Percentiles rank a stretch among this genome's conserved stretches.
phyloP scores from a whole-genome alignment of 2,113 vertebrate species.

The Gracilinanus agilis region DNA sequence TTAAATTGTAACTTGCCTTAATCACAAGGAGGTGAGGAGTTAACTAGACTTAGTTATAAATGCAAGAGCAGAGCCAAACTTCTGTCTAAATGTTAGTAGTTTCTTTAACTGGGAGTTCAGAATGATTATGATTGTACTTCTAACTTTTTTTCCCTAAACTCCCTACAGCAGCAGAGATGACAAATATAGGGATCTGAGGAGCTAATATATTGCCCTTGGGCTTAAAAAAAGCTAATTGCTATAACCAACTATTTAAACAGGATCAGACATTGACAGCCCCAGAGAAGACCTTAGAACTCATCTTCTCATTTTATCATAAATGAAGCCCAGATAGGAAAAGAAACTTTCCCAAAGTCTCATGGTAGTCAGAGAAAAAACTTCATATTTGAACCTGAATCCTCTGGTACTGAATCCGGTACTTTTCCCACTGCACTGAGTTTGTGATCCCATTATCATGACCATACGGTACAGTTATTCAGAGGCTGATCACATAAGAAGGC shows the following conservation, averaged over 20 bases:
- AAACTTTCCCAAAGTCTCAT: not conserved
- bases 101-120: not conserved
- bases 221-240: not conserved
- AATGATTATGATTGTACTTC: not conserved
- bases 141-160: not conserved
- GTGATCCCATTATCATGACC: not conserved
- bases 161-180: not conserved
- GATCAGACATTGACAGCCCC: not conserved
- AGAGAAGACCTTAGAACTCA: not conserved
- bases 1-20: too few relatives aligned
- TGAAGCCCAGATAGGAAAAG: not conserved
- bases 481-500: not conserved
- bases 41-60: not conserved
- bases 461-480: not conserved
- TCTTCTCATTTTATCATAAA: slow-evolving; percentile 23
- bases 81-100: not conserved
- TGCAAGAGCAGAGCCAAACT: not conserved
- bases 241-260: not conserved
- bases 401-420: not conserved
- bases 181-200: not conserved
- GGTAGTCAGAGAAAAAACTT: not conserved
- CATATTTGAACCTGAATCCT: not conserved
- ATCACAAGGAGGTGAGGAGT: not conserved
- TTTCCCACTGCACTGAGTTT: not conserved
- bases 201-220: not conserved